Evolutionary conservation across 2,888 invertebrate genomes (phyloP).

Genomic region (Maniola hyperantus): DNA sequence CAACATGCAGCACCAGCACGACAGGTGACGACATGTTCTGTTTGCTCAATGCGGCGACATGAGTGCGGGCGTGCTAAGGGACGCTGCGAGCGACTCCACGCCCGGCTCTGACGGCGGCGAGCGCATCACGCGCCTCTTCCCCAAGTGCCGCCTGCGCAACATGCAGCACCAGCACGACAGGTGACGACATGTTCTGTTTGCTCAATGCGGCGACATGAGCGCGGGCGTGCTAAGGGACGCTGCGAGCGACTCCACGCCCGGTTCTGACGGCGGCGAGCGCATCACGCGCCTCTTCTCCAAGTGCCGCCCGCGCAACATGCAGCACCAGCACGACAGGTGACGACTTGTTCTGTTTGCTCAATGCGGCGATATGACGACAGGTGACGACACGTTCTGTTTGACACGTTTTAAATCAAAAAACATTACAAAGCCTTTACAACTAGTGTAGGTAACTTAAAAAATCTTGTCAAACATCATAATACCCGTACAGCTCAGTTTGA

Average conservation of each 20-base stretch:
- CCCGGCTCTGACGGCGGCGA: slow-evolving; percentile 84
- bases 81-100: slow-evolving; percentile 79
- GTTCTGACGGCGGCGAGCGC: slow-evolving; percentile 86
- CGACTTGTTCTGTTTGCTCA: no score
- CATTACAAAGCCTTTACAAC: no score
- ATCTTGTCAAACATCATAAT: no score
- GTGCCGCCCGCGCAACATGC: slow-evolving; percentile 88
- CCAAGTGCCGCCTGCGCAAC: slow-evolving; percentile 91
- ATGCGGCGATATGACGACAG: slow-evolving; percentile 78
- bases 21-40: slow-evolving; percentile 58
- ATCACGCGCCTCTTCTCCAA: slow-evolving; percentile 93
- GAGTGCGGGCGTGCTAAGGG: slow-evolving; percentile 76
- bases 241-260: slow-evolving; percentile 79
- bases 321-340: slow-evolving; percentile 76
- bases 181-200: slow-evolving; percentile 48
- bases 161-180: slow-evolving; percentile 78
- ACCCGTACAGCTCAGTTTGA: no score
- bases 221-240: slow-evolving; percentile 75
- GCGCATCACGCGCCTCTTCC: slow-evolving; percentile 92
- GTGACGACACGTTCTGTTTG: not conserved
- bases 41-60: no score
- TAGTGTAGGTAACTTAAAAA: no score
- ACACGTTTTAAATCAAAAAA: no score
- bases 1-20: slow-evolving; percentile 80
- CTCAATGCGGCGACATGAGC: slow-evolving; percentile 78